Base-by-base conservation (phyloP, 2,888 invertebrate genomes). In the Actias luna region DNA sequence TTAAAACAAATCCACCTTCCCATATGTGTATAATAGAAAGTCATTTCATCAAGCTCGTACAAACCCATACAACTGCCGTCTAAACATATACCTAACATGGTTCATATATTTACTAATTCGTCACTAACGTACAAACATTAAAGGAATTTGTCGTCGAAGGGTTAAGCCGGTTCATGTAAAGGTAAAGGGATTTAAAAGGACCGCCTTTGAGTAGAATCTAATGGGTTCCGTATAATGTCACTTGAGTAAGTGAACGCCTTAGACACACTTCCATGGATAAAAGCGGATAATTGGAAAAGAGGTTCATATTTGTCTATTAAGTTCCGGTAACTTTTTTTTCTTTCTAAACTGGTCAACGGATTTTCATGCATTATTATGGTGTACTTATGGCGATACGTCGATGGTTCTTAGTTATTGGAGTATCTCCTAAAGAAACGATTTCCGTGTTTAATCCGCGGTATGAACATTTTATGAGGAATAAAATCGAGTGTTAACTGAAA, bases 131-230 rank as follows among this genome's bases (percentile, higher is more conserved):
- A 52, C 36, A 35, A 55, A 60, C 59, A 59, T 59, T 63, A 59
- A 55, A 63, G 60, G 59, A 63, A 63, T 63, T 63, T 57, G 57
- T 60, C 60, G 55, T 29, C 10, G 55, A 27, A 55, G 55, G 60
- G 63, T 42, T 63, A 57, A 63, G 59, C 46, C 55, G 63, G 16
- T 59, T 61, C 61, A 31, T 55, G 60, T 50, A 50, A 42, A 60
- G 39, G 60, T 63, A 63, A 63, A 50, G 59, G 59, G 60, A 60
- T 55, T 63, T 63, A 60, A 55, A 57, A 60, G 59, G 63, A 52
- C 55, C 25, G 39, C 36, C 57, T 62, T 39, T 63, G 59, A 63
- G 59, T 63, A 59, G 55, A 42, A 14, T 59, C 29, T 63, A 63
- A 63, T 63, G 60, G 60, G 59, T 16, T 27, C 57, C 36, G 52